Percentiles rank a stretch among this genome's conserved stretches.
These are phyloP conservation scores for Onychostruthus taczanowskii DNA, from an alignment of 2,113 vertebrate genomes.

Conservation along the genomic window DNA sequence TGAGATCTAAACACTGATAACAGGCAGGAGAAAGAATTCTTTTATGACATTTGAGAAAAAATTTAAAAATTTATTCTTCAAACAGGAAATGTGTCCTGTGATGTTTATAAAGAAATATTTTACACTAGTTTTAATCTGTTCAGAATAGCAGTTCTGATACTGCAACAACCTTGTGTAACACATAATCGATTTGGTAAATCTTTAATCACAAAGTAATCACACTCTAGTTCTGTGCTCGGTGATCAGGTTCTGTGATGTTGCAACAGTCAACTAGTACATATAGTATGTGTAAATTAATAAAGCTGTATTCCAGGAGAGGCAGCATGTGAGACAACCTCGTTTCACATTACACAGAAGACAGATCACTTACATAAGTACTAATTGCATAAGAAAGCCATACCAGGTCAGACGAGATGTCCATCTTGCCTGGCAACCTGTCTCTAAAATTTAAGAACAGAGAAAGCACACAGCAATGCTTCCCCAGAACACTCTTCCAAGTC, in stretches of 20 bases:
- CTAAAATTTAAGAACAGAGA: neutral
- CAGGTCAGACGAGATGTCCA: neutral
- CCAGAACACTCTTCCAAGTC: neutral
- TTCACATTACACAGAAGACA: constrained; percentile 1
- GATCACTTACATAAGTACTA: constrained; percentile 40
- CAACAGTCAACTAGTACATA: neutral
- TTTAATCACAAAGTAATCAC: constrained; percentile 20
- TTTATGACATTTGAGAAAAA: neutral
- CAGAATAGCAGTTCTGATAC: neutral
- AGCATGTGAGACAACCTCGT: neutral
- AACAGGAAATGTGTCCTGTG: neutral
- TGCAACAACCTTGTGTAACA: neutral
- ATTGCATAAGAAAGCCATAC: neutral
- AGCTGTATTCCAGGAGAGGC: constrained; percentile 17
- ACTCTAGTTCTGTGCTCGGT: neutral
- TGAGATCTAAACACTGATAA: neutral
- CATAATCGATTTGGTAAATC: neutral
- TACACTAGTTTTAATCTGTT: neutral
- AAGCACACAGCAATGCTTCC: neutral
- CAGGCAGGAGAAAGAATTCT: neutral
- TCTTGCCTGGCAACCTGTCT: neutral
- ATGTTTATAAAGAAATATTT: neutral
- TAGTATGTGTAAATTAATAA: constrained; percentile 29
- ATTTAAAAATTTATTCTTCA: neutral
- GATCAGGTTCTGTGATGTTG: constrained; percentile 18